Conservation (phyloP, 2,797 vertebrate genomes). For the Limosa lapponica region DNA sequence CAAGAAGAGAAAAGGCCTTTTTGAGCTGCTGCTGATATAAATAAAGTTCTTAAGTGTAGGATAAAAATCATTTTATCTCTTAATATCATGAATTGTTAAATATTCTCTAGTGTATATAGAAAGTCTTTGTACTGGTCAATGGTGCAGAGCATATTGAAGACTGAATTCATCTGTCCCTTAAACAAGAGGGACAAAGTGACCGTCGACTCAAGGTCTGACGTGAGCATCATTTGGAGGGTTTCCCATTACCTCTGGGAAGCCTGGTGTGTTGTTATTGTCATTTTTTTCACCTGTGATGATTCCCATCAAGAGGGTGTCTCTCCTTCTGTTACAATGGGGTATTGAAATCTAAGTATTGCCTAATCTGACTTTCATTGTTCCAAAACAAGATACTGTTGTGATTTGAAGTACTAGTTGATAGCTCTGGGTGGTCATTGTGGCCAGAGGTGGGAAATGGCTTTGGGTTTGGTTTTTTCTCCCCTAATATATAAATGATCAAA, state of each 20-base stretch:
- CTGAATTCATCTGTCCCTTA: neutral
- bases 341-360: neutral
- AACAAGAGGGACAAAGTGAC: neutral
- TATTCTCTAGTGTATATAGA: neutral
- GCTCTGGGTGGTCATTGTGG: neutral
- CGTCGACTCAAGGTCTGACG: neutral
- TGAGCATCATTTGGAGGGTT: neutral
- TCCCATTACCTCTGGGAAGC: neutral
- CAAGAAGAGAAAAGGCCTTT: neutral
- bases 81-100: neutral
- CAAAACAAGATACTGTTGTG: neutral
- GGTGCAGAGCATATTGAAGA: neutral
- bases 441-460: neutral
- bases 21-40: neutral
- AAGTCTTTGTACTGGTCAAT: neutral
- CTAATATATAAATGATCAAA: neutral
- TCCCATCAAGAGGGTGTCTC: neutral
- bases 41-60: neutral
- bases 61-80: neutral
- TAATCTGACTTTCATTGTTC: neutral
- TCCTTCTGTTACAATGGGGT: neutral
- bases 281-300: neutral
- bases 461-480: neutral
- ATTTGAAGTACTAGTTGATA: neutral
- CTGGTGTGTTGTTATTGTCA: neutral